Evolutionary conservation across 2,113 vertebrate species (phyloP).

Genomic region (Melanocharis versteri): DNA sequence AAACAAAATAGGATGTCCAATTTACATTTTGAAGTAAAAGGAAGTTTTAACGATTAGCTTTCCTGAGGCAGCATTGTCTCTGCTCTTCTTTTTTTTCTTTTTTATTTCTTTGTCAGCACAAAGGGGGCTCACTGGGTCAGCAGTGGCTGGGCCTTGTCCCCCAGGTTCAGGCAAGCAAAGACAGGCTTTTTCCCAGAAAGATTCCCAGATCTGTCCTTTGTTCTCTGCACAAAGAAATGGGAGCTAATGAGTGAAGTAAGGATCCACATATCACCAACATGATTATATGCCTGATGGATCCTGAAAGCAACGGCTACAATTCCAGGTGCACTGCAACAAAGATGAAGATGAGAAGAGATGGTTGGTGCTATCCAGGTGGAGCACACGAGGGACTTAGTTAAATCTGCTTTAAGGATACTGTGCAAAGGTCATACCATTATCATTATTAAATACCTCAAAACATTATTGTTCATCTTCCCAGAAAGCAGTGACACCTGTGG

Average conservation of each 20-base stretch:
- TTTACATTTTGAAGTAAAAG: background rate
- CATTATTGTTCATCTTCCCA: background rate
- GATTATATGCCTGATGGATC: background rate
- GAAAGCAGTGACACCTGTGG: background rate
- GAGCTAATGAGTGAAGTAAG: background rate
- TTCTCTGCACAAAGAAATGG: background rate
- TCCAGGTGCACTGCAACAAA: background rate
- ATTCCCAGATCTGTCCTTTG: background rate
- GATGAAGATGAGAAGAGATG: background rate
- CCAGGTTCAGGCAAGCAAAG: background rate
- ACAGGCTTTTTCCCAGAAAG: background rate
- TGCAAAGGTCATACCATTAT: background rate
- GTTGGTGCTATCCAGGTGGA: background rate
- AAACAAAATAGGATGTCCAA: background rate
- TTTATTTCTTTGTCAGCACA: background rate
- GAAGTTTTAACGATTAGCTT: background rate
- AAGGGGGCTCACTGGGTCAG: rapidly evolving
- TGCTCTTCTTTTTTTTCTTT: background rate
- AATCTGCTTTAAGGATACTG: background rate
- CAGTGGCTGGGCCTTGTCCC: background rate
- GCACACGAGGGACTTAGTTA: background rate
- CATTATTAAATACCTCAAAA: background rate
- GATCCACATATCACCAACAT: background rate
- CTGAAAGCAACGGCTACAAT: background rate
- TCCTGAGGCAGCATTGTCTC: background rate